phyloP scores from a whole-genome alignment of 2,113 vertebrate species.

The Hippolais icterina region DNA sequence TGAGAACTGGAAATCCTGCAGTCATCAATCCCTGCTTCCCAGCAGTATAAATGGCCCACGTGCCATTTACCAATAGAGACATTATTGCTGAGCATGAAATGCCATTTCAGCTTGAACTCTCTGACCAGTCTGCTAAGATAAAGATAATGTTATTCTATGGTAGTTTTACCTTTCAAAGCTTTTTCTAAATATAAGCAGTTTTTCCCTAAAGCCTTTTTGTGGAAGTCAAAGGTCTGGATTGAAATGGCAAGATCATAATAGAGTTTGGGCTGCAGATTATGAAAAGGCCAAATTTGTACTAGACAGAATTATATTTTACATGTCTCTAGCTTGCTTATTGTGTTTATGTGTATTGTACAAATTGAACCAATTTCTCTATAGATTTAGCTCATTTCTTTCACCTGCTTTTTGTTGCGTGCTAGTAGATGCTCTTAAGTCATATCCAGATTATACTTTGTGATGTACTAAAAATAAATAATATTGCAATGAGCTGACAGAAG shows the following conservation, averaged over 20 bases:
- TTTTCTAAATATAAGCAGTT: slow-evolving; percentile 46
- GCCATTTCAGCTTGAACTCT: slow-evolving; percentile 5
- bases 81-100: background rate
- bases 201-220: slow-evolving; percentile 12
- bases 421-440: background rate
- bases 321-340: slow-evolving; percentile 10
- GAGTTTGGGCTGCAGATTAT: slow-evolving; percentile 48
- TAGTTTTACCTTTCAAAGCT: background rate
- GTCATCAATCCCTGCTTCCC: background rate
- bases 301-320: slow-evolving; percentile 7
- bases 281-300: slow-evolving; percentile 22
- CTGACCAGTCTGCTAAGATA: background rate
- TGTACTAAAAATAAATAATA: background rate
- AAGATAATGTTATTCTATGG: background rate
- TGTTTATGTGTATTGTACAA: background rate
- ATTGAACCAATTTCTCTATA: background rate
- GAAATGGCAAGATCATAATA: slow-evolving; percentile 58
- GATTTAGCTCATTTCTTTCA: background rate
- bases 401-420: background rate
- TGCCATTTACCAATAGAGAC: background rate
- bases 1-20: background rate
- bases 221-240: slow-evolving; percentile 31
- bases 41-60: background rate
- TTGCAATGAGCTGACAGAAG: background rate
- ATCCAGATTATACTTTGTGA: background rate